A percentile compares a stretch with the other conserved stretches of the same genome.
phyloP scores from a whole-genome alignment of 2,888 invertebrate genomes.

The Podotricha telesiphe region DNA sequence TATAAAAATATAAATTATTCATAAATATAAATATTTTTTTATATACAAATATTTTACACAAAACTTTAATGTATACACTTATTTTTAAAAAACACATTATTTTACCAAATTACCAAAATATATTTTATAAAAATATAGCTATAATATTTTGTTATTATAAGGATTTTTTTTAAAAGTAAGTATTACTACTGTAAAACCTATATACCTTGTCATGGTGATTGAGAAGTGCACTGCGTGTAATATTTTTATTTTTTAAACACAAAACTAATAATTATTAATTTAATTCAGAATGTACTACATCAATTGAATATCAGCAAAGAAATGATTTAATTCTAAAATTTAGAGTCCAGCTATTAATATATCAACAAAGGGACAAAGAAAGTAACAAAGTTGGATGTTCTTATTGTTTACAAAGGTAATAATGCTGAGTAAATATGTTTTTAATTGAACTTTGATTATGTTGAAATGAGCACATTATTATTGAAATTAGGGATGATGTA shows the following conservation, averaged over 20 bases:
- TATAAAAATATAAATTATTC: no score
- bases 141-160: no score
- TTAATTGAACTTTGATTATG: constrained; percentile 16
- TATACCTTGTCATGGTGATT: constrained; percentile 6
- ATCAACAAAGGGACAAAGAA: background rate
- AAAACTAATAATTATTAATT: background rate
- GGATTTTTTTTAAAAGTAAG: background rate
- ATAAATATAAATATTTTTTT: no score
- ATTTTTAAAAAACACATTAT: no score
- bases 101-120: no score
- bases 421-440: constrained; percentile 18
- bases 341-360: background rate
- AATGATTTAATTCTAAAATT: constrained; percentile 7
- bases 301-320: background rate
- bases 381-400: constrained; percentile 9
- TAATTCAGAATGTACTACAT: background rate
- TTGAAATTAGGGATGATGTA: background rate
- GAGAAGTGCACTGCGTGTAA: background rate
- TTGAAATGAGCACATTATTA: background rate
- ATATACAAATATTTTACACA: no score
- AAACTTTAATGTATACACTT: no score
- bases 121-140: no score
- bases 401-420: constrained; percentile 4
- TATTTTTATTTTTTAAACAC: background rate
- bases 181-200: background rate